Conservation (phyloP, 2,888 invertebrate genomes). For the Ormyrus rosae region DNA sequence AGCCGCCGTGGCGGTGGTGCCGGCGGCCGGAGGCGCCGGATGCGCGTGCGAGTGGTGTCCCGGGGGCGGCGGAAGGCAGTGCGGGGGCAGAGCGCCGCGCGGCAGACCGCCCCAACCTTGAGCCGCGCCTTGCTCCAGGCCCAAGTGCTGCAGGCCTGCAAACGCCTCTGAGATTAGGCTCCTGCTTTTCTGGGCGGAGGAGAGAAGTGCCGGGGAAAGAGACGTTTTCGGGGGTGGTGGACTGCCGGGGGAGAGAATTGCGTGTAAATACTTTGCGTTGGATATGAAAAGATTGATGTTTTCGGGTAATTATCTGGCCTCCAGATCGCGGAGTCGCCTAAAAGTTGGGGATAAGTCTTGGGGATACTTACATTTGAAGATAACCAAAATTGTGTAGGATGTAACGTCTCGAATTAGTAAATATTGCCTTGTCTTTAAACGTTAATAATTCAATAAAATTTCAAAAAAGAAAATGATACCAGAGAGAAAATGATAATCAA, state of each 20-base stretch:
- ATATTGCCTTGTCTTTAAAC: no score
- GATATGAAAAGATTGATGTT: not conserved
- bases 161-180: not conserved
- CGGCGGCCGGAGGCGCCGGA: conserved; percentile 59
- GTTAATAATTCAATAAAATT: no score
- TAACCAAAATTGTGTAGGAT: no score
- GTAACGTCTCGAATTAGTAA: no score
- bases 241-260: not conserved
- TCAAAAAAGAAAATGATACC: no score
- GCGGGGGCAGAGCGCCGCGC: conserved; percentile 71
- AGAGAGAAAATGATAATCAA: no score
- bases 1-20: conserved; percentile 65
- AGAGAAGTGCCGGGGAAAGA: not conserved
- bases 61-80: conserved; percentile 74
- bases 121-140: conserved; percentile 72
- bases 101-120: conserved; percentile 71
- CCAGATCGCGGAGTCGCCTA: no score
- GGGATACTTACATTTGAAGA: no score
- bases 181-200: not conserved
- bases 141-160: conserved; percentile 72
- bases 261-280: not conserved
- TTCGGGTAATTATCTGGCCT: no score
- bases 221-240: no score
- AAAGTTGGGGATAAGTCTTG: no score
- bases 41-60: conserved; percentile 71